Evolutionary conservation across 2,113 vertebrate species (phyloP).

Genomic region (Scomber japonicus): DNA sequence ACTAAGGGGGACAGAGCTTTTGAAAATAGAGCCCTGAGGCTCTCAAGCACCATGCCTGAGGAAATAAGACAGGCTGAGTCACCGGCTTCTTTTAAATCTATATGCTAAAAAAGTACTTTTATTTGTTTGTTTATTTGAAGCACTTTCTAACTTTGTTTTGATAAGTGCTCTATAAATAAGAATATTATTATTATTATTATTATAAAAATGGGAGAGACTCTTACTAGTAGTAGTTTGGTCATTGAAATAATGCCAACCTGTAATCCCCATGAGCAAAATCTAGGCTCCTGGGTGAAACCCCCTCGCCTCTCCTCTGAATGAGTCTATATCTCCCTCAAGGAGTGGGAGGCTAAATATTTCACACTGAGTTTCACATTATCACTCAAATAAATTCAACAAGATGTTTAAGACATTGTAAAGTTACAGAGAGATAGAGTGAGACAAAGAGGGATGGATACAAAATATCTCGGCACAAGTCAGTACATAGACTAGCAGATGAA

Average conservation of each 20-base stretch:
- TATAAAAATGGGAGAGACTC: not conserved
- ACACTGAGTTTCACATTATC: constrained; percentile 13
- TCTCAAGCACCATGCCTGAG: no score
- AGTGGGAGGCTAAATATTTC: constrained; percentile 1
- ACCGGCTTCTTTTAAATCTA: no score
- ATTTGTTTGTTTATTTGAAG: no score
- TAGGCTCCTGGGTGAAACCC: constrained; percentile 12
- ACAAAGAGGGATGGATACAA: not conserved
- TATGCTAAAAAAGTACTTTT: no score
- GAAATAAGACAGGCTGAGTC: no score
- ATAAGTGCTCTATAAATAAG: no score
- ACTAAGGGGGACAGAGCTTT: no score
- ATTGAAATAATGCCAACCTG: constrained; percentile 24
- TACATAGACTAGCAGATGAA: constrained; percentile 24
- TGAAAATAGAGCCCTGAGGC: no score
- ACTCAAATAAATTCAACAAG: constrained; percentile 1
- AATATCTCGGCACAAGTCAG: constrained; percentile 24
- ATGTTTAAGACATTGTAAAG: not conserved
- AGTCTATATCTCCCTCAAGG: not conserved
- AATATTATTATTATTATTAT: no score
- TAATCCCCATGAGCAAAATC: constrained; percentile 33
- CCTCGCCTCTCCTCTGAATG: not conserved
- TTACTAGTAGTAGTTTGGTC: not conserved
- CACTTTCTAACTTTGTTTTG: no score
- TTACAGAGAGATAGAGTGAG: constrained; percentile 7